Conservation (phyloP, 2,888 invertebrate species). For the Terebella lapidaria region DNA sequence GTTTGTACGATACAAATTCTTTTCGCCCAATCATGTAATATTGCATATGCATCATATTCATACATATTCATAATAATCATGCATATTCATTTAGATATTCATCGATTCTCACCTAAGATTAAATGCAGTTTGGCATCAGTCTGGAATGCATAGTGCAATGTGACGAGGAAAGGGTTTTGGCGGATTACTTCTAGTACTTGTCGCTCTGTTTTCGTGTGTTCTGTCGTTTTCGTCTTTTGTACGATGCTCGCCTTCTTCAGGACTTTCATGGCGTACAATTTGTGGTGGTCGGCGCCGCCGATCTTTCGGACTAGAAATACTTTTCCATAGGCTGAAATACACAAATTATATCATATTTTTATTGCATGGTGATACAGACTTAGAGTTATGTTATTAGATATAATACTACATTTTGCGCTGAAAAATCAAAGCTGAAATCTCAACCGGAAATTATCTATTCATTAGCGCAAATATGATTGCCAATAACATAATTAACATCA, state of each 20-base stretch:
- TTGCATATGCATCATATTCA: no score
- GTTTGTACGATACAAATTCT: no score
- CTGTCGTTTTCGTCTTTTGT: conserved; percentile 61
- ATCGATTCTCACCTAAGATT: conserved; percentile 91
- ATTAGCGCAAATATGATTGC: neutral
- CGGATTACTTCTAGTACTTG: conserved; percentile 93
- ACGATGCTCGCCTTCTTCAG: conserved; percentile 91
- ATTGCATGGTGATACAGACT: no score
- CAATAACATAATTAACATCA: neutral
- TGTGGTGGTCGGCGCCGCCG: conserved; percentile 75
- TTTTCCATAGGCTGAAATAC: conserved; percentile 61
- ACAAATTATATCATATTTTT: neutral
- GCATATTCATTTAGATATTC: no score
- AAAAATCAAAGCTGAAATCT: no score
- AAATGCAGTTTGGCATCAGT: conserved; percentile 93
- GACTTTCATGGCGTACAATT: conserved; percentile 97
- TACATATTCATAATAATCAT: no score
- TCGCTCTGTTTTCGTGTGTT: conserved; percentile 94
- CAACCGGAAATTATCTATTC: no score
- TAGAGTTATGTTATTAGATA: no score
- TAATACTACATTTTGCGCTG: no score
- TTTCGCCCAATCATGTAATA: no score
- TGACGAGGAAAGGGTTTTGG: conserved; percentile 91
- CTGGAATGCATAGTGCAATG: conserved; percentile 96
- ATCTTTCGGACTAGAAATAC: conserved; percentile 90